These are phyloP conservation scores for Ophthalmolycus amberensis DNA, from an alignment of 2,113 vertebrate genomes.

Conservation along the genomic window DNA sequence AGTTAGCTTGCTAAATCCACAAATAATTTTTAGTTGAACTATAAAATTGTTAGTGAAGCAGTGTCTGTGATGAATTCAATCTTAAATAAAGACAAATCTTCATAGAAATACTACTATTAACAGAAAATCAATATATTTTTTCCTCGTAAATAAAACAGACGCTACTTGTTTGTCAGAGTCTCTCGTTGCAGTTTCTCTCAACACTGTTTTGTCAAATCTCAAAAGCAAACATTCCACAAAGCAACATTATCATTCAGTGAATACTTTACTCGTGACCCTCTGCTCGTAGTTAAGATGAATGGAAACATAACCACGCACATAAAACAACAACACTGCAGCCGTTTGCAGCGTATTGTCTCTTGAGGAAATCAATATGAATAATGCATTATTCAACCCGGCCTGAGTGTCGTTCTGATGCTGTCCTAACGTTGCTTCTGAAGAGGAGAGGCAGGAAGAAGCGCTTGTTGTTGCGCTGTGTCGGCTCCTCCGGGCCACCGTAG, in stretches of 20 bases:
- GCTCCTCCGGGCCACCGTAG: slow-evolving; percentile 55
- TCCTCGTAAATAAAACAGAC: background rate
- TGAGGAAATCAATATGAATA: slow-evolving; percentile 32
- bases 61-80: background rate
- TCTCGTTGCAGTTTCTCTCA: background rate
- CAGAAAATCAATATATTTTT: background rate
- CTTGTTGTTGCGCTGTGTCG: slow-evolving; percentile 58
- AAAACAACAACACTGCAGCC: slow-evolving; percentile 1
- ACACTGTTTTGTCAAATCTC: background rate
- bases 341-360: slow-evolving; percentile 3
- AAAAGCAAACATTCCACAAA: background rate
- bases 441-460: slow-evolving; percentile 33
- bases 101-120: background rate
- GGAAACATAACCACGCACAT: background rate
- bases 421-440: background rate
- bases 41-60: background rate
- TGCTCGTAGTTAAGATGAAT: slow-evolving; percentile 1
- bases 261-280: background rate
- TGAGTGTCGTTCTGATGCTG: slow-evolving; percentile 13
- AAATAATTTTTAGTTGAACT: background rate
- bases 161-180: background rate
- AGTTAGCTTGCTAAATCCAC: too few species aligned
- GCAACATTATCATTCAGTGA: slow-evolving; percentile 6
- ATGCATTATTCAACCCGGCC: slow-evolving; percentile 37
- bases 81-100: background rate